These are phyloP conservation scores for Exocentrus adspersus DNA, from an alignment of 2,888 invertebrate genomes.

Conservation along the genomic window DNA sequence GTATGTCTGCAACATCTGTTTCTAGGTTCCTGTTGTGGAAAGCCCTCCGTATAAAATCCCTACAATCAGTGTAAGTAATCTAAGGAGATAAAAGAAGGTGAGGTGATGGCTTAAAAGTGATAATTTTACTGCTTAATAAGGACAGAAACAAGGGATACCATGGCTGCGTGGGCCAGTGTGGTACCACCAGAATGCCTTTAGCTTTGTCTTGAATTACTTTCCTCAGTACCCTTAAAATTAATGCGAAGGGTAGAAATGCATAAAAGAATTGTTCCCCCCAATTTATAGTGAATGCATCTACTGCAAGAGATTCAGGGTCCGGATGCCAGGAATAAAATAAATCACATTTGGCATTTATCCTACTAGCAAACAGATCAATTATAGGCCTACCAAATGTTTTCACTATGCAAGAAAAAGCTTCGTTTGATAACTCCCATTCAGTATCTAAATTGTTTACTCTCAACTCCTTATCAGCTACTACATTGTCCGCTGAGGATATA, in stretches of 20 bases:
- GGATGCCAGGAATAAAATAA: conserved; percentile 11
- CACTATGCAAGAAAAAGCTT: neutral
- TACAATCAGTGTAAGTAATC: conserved; percentile 6
- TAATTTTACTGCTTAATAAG: neutral
- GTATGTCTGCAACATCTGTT: conserved; percentile 10
- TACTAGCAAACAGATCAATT: conserved; percentile 4
- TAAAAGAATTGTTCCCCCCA: conserved; percentile 28
- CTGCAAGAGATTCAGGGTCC: conserved; percentile 11
- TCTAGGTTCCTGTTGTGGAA: conserved; percentile 4
- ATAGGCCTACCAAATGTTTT: neutral
- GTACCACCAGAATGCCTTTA: conserved; percentile 8
- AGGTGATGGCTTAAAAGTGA: neutral
- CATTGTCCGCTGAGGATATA: conserved; percentile 1
- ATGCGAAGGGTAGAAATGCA: conserved; percentile 22
- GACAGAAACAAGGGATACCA: conserved; percentile 11
- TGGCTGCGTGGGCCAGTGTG: conserved; percentile 2
- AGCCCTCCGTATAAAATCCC: conserved; percentile 6
- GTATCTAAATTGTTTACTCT: neutral
- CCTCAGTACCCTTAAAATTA: conserved; percentile 6
- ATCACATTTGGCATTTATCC: neutral
- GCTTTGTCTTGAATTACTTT: conserved; percentile 2
- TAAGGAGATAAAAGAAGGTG: conserved; percentile 4
- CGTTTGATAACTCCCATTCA: neutral
- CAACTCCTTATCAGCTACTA: neutral
- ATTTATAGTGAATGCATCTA: conserved; percentile 19